phyloP scores from a whole-genome alignment of 2,797 vertebrate species.

The Glyptemys insculpta region DNA sequence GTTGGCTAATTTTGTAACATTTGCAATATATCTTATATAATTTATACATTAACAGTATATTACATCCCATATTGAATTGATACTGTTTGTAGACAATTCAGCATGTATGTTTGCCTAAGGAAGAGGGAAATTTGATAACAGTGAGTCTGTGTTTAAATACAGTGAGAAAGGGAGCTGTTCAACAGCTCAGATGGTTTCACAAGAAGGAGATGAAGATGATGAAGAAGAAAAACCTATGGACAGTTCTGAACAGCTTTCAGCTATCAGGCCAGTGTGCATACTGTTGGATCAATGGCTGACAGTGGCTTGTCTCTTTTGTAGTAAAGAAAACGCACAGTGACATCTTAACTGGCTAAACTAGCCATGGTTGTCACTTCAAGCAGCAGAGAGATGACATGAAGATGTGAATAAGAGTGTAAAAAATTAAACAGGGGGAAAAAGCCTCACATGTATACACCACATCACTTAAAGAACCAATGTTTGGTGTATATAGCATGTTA shows the following conservation, averaged over 20 bases:
- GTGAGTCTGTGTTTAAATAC: not conserved
- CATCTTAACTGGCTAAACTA: constrained; percentile 53
- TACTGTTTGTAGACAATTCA: not conserved
- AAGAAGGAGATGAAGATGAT: not conserved
- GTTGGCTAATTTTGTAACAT: not conserved
- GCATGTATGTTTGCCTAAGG: not conserved
- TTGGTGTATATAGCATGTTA: constrained; percentile 22
- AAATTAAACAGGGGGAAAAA: not conserved
- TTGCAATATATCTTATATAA: not conserved
- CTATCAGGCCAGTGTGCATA: not conserved
- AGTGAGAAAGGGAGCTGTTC: not conserved
- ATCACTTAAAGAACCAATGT: not conserved
- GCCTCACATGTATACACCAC: not conserved
- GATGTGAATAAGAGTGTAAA: not conserved
- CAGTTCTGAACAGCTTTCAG: constrained; percentile 41
- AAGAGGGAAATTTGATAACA: constrained; percentile 13
- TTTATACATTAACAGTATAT: not conserved
- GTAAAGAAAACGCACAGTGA: constrained; percentile 16
- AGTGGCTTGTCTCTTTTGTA: not conserved
- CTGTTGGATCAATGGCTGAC: constrained; percentile 34
- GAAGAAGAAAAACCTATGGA: constrained; percentile 33
- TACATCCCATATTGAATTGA: not conserved
- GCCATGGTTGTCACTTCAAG: constrained; percentile 8
- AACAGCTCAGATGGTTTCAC: not conserved
- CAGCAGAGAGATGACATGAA: not conserved